Percentiles rank a stretch among this genome's conserved stretches.
phyloP scores from a whole-genome alignment of 2,797 vertebrate genomes.

The Lacerta viridis region DNA sequence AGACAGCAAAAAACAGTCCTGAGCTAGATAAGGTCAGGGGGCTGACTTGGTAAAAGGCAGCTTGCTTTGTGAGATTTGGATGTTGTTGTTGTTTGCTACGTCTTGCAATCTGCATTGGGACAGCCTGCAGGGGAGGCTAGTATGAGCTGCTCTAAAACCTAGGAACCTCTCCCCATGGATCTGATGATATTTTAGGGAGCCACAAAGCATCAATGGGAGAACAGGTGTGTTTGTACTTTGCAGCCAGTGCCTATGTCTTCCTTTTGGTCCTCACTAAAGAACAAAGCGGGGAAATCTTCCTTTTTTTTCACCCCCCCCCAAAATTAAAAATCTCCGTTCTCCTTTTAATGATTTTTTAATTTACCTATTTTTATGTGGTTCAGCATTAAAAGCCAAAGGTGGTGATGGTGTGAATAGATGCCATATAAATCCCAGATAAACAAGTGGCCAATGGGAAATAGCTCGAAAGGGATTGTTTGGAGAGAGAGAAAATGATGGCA shows the following conservation, averaged over 20 bases:
- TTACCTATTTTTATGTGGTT: slow-evolving; percentile 10
- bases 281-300: neutral
- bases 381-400: slow-evolving; percentile 42
- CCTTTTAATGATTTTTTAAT: slow-evolving; percentile 22
- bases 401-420: slow-evolving; percentile 39
- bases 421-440: slow-evolving; percentile 47
- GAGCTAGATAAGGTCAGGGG: too few species aligned
- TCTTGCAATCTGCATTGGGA: neutral
- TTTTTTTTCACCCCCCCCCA: neutral
- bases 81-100: neutral
- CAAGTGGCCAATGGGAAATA: slow-evolving; percentile 21
- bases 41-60: too few species aligned
- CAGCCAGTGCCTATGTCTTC: neutral
- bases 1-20: too few species aligned
- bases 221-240: neutral
- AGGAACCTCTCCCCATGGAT: neutral
- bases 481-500: slow-evolving; percentile 9
- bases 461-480: slow-evolving; percentile 49
- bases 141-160: too few species aligned
- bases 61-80: neutral
- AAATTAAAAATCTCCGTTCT: neutral
- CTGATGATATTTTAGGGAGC: neutral
- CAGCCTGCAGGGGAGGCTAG: too few species aligned
- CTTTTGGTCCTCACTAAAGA: neutral
- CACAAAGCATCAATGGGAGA: too few species aligned